Evolutionary conservation across 2,113 vertebrate genomes (phyloP).

Genomic region (Telmatochromis sp.): DNA sequence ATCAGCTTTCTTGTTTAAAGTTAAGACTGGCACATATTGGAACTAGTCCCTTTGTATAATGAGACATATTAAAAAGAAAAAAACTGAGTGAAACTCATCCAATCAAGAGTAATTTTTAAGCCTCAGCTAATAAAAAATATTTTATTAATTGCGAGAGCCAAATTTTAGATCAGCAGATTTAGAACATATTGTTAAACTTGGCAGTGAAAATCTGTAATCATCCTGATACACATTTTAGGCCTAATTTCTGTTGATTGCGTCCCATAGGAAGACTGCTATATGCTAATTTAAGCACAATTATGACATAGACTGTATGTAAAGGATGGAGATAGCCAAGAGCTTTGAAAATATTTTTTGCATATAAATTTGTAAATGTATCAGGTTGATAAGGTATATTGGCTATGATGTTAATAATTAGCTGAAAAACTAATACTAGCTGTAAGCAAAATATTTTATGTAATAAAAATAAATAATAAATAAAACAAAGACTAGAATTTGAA

Average conservation of each 20-base stretch:
- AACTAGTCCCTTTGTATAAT: background rate
- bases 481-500: background rate
- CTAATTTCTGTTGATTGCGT: background rate
- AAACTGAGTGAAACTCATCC: background rate
- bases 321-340: background rate
- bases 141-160: background rate
- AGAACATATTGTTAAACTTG: background rate
- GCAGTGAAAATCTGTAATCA: background rate
- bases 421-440: background rate
- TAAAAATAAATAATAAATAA: background rate
- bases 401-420: background rate
- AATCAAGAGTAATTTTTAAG: background rate
- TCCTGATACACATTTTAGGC: background rate
- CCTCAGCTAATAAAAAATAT: background rate
- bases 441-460: background rate
- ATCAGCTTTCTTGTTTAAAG: background rate
- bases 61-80: background rate
- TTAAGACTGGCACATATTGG: background rate
- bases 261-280: accelerated
- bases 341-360: background rate
- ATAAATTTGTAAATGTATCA: background rate
- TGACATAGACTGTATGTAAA: background rate
- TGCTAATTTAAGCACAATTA: background rate
- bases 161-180: background rate
- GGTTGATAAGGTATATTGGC: background rate